Evolutionary conservation across 2,113 vertebrate genomes (phyloP), one percentile per base, ranked within the genome.

Genomic region (Aspidoscelis tigris): DNA sequence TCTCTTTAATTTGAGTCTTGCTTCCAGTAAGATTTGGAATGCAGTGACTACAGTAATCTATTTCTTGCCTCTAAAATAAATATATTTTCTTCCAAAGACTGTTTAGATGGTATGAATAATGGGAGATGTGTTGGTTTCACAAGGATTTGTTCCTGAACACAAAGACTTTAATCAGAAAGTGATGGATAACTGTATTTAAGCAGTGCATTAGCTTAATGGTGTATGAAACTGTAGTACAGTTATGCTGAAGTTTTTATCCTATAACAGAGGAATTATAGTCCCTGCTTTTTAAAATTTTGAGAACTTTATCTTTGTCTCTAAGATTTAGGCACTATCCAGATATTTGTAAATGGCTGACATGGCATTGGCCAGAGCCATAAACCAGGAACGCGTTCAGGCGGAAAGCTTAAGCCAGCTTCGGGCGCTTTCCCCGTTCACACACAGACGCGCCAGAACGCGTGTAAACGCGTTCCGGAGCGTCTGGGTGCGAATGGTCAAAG

Each of bases 91-190:
- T 43, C 58, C 12, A 41, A 22, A 39, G 3, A 39, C 1, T 83
- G 74, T 65, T 53, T 68, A n/a, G 41, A 44, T 82, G 88, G 77
- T 33, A 66, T 73, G 43, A 50, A 18, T 88, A 92, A 88, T 77
- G 50, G 76, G 71, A 84, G 83, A 83, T 86, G 53, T n/a, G 68
- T 91, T 91, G 14, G n/a, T 82, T 91, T 90, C 69, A 58, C 44
- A 78, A 0, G 21, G 43, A 68, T 77, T 88, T 69, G 12, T 73
- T 83, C 5, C 8, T 39, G 71, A 88, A 83, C 76, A 87, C 47
- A 88, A 87, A 90, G 76, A 44, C 79, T 77, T 71, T 87, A 87
- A 86, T 88, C 47, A 86, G 84, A 86, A 85, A 85, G 74, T 3
- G 84, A 87, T 89, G 73, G 12, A 69, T 86, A 88, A 90, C 86